phyloP scores from a whole-genome alignment of 2,797 vertebrate genomes.

The Microctenopoma steveboyesi region DNA sequence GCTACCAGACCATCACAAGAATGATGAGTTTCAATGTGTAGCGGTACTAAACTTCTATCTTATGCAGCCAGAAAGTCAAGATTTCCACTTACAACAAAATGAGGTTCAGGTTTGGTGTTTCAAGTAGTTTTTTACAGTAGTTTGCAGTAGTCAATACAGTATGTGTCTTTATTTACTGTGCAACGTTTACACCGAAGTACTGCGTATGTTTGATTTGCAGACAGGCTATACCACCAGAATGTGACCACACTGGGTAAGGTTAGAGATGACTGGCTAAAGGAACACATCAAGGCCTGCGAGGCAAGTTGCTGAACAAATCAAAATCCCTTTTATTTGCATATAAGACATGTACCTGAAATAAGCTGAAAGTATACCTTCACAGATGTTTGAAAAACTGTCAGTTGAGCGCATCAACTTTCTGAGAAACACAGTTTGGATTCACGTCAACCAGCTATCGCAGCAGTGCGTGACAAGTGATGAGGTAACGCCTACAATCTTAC shows the following conservation, averaged over 20 bases:
- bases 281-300: constrained; percentile 90
- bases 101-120: neutral
- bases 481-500: constrained; percentile 67
- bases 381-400: constrained; percentile 92
- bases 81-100: too few relatives aligned
- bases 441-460: constrained; percentile 93
- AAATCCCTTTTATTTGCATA: fast-evolving
- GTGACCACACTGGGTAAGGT: constrained; percentile 83
- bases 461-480: constrained; percentile 91
- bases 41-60: too few relatives aligned
- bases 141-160: neutral
- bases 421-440: constrained; percentile 92
- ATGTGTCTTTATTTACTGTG: neutral
- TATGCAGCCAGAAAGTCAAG: too few relatives aligned
- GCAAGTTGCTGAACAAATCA: constrained; percentile 69
- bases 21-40: neutral
- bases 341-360: neutral
- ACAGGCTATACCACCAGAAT: constrained; percentile 87
- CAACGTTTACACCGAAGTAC: neutral
- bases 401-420: constrained; percentile 89
- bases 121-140: too few relatives aligned
- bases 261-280: constrained; percentile 90
- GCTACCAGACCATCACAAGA: neutral
- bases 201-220: constrained; percentile 67
- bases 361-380: neutral